These are phyloP conservation scores for Anarhynchus alexandrinus DNA, from an alignment of 2,113 vertebrate genomes.

Conservation along the genomic window DNA sequence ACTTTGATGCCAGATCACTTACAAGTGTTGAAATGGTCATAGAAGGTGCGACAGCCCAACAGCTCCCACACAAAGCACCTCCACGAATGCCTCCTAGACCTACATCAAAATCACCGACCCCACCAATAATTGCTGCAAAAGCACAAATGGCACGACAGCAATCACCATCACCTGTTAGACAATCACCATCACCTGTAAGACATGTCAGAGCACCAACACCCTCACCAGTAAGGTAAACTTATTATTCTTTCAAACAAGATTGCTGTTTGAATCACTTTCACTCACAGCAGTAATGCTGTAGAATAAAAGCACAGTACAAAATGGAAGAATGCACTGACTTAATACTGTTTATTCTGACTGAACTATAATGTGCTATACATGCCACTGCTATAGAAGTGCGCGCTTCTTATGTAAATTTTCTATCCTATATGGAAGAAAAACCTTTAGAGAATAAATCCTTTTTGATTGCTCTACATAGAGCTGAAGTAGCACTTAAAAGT, in stretches of 20 bases:
- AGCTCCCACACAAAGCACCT: slow-evolving; percentile 91
- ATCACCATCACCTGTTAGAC: slow-evolving; percentile 93
- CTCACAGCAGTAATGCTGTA: neutral
- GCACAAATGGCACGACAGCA: slow-evolving; percentile 86
- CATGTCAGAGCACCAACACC: slow-evolving; percentile 92
- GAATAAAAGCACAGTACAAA: neutral
- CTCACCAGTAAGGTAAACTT: slow-evolving; percentile 88
- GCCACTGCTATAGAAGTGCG: neutral
- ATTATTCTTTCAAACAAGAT: neutral
- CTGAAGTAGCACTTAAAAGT: neutral
- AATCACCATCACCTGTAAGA: slow-evolving; percentile 94
- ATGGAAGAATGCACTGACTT: neutral
- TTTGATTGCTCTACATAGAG: neutral
- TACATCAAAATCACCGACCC: slow-evolving; percentile 89
- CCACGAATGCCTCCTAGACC: slow-evolving; percentile 92
- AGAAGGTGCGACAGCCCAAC: slow-evolving; percentile 81
- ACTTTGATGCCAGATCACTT: slow-evolving; percentile 85
- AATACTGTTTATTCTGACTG: neutral
- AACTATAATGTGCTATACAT: neutral
- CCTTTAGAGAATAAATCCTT: neutral
- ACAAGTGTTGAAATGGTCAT: slow-evolving; percentile 87
- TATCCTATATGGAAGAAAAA: neutral
- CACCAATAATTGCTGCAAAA: slow-evolving; percentile 80
- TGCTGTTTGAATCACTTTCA: neutral
- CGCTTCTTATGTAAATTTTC: neutral